A percentile compares a stretch with the other conserved stretches of the same genome.
Conservation (phyloP, 2,888 invertebrate genomes). For the Luperina nickerlii region DNA sequence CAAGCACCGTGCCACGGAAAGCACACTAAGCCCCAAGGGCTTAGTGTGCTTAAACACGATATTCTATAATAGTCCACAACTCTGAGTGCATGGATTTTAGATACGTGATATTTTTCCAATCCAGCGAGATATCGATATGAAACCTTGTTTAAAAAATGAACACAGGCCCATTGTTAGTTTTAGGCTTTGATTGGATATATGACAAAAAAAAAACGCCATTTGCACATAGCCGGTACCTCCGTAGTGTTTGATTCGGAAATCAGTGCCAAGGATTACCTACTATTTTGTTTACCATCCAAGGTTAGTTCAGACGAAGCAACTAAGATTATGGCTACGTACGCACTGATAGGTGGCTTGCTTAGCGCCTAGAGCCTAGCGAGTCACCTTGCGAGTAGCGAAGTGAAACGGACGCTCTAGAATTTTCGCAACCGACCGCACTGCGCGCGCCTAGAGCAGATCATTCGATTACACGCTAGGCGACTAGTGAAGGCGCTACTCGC, state of each 20-base stretch:
- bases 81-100: slow-evolving; percentile 10
- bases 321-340: not conserved
- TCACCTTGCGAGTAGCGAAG: too few relatives aligned
- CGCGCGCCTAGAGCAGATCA: too few relatives aligned
- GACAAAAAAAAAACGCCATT: not conserved
- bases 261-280: not conserved
- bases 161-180: not conserved
- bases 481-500: too few relatives aligned
- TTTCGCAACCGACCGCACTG: too few relatives aligned
- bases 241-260: not conserved
- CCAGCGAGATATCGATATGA: slow-evolving; percentile 1
- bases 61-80: slow-evolving; percentile 8
- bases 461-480: too few relatives aligned
- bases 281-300: not conserved
- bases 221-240: not conserved
- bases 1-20: too few relatives aligned
- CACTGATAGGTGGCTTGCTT: too few relatives aligned
- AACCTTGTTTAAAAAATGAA: slow-evolving; percentile 7
- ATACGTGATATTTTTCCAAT: slow-evolving; percentile 37
- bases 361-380: too few relatives aligned
- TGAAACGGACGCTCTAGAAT: too few relatives aligned
- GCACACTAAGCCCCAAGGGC: too few relatives aligned
- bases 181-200: not conserved
- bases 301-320: too few relatives aligned
- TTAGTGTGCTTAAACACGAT: not conserved